These are phyloP conservation scores for Apoda limacodes DNA, from an alignment of 2,888 invertebrate species.

Conservation along the genomic window DNA sequence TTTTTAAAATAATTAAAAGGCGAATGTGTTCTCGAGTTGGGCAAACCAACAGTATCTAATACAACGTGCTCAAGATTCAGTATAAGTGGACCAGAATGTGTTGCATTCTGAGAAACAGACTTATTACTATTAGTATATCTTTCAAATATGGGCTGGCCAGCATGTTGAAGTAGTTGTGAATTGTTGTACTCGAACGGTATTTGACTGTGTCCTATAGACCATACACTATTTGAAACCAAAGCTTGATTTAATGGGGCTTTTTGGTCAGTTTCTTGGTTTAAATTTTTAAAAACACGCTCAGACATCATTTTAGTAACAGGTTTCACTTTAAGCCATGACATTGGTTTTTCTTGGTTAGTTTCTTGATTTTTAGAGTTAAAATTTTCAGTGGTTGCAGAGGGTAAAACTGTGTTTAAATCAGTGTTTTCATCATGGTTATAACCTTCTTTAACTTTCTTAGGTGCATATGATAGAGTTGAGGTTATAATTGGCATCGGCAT, in stretches of 20 bases:
- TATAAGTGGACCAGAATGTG: not conserved
- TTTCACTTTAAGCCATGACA: slow-evolving; percentile 53
- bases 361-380: slow-evolving; percentile 6
- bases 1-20: slow-evolving; percentile 43
- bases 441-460: not conserved
- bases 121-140: too few relatives aligned
- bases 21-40: slow-evolving; percentile 39
- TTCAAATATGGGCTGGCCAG: not conserved
- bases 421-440: not conserved
- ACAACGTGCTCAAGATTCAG: slow-evolving; percentile 24
- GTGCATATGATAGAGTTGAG: slow-evolving; percentile 39
- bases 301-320: slow-evolving; percentile 49
- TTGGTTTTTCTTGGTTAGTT: slow-evolving; percentile 15
- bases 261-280: slow-evolving; percentile 20
- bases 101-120: too few relatives aligned
- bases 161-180: not conserved
- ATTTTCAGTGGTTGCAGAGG: slow-evolving; percentile 11
- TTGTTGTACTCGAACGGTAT: not conserved
- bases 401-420: slow-evolving; percentile 5
- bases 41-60: slow-evolving; percentile 42
- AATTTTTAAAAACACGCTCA: slow-evolving; percentile 24
- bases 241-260: too few relatives aligned
- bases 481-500: slow-evolving; percentile 52
- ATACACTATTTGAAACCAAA: too few relatives aligned
- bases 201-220: slow-evolving; percentile 5